Base-by-base conservation (phyloP, 2,797 vertebrate genomes). In the Galaxias olidus region DNA sequence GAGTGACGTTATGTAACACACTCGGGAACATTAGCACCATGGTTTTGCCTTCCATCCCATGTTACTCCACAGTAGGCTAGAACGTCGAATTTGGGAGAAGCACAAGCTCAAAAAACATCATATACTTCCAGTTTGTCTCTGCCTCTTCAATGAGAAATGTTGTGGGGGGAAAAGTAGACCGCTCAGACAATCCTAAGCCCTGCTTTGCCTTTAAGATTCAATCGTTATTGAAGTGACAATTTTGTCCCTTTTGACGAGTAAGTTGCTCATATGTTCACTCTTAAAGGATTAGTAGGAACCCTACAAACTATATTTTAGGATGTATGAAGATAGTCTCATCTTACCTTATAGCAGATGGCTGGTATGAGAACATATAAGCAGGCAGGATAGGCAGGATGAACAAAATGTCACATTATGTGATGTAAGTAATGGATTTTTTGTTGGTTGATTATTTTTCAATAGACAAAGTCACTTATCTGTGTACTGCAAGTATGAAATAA, bases 241-340 rank as follows among this genome's bases (percentile, higher is more conserved):
- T 72, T 72, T 42, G 45, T 77, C 63, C 79, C 58, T 72, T 19
- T 63, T 64, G 72, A 75, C 65, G 71, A 56, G 69, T 68, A 66
- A 60, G 66, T 44, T 48, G 49, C 54, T 63, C 70, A 71, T 42
- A 54, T 73, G n/a, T n/a, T n/a, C 71, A 60, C 60, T 57, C 60
- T 59, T 46, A 79, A 76, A n/a, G 61, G 68, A 66, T 58, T 69
- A n/a, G 19, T 49, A n/a, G 59, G 59, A 73, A 68, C 45, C 49
- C 20, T 12, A 42, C 52, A 30, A 30, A 3, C 30, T 6, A 30
- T 66, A 52, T 19, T 52, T n/a, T 52, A 18, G 17, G 50, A 30
- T 6, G 30, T 30, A 30, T 30, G 30, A 30, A 30, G 30, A 3
- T 30, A 30, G 30, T 30, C 6, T 30, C 30, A 30, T 30, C 6